Evolutionary conservation across 2,888 invertebrate genomes (phyloP).

Genomic region (Psylliodes chrysocephalus): DNA sequence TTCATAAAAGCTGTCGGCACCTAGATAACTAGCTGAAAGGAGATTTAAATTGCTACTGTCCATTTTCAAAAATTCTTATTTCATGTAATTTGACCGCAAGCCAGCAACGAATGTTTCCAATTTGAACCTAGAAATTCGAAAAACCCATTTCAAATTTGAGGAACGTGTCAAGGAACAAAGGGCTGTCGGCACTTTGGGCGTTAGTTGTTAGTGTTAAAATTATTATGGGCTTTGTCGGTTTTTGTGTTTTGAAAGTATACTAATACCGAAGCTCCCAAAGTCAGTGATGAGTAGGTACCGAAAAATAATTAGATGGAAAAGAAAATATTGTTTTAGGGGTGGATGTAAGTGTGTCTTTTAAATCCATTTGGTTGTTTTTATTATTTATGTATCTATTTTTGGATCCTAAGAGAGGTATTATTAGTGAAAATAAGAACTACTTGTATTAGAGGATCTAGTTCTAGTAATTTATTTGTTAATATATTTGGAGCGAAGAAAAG

Average conservation of each 20-base stretch:
- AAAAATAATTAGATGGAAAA: not conserved
- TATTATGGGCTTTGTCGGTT: not conserved
- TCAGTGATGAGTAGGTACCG: not conserved
- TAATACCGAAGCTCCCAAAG: not conserved
- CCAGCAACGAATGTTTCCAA: not conserved
- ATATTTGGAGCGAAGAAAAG: no score
- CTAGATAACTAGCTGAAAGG: no score
- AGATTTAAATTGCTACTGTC: not conserved
- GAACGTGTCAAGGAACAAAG: slow-evolving; percentile 2
- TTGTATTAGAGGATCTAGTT: no score
- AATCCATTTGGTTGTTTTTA: no score
- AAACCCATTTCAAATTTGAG: slow-evolving; percentile 1
- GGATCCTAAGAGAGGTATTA: no score
- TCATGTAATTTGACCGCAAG: not conserved
- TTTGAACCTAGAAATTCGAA: not conserved
- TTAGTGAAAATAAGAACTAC: no score
- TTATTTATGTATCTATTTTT: no score
- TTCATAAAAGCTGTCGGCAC: not conserved
- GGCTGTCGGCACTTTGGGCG: slow-evolving; percentile 1
- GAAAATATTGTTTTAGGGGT: no score
- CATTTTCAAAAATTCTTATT: not conserved
- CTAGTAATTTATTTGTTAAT: no score
- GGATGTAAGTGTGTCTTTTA: no score
- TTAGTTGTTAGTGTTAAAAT: not conserved
- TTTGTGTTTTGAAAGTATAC: not conserved